These are phyloP conservation scores for Brachyptera putata DNA, from an alignment of 2,888 invertebrate genomes.

Conservation along the genomic window DNA sequence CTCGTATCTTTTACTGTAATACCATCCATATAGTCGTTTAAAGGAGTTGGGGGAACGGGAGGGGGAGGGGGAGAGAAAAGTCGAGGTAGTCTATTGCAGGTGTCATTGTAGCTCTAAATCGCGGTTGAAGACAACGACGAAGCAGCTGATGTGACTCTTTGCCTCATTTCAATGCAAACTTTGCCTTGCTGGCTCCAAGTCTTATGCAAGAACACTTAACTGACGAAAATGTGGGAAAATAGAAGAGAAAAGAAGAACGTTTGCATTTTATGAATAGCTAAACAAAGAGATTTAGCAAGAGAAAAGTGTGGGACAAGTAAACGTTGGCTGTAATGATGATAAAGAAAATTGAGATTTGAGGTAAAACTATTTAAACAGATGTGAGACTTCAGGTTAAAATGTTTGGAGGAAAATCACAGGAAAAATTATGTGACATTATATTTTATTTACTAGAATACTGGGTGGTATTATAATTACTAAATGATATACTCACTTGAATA, in stretches of 20 bases:
- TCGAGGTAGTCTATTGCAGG: slow-evolving; percentile 16
- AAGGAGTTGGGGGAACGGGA: not conserved
- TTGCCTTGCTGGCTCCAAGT: too few species aligned
- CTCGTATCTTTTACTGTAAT: slow-evolving; percentile 25
- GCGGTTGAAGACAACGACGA: slow-evolving; percentile 2
- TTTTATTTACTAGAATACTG: too few species aligned
- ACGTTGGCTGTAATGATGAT: too few species aligned
- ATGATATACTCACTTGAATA: too few species aligned
- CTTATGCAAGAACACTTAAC: too few species aligned
- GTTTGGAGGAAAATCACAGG: too few species aligned
- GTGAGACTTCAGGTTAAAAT: too few species aligned
- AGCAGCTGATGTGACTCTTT: not conserved
- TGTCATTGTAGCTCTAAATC: slow-evolving; percentile 8
- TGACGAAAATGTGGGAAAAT: slow-evolving; percentile 17
- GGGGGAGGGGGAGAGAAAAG: not conserved
- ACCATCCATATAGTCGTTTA: slow-evolving; percentile 13
- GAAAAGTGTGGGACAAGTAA: slow-evolving; percentile 20
- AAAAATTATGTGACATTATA: too few species aligned
- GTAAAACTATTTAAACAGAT: slow-evolving; percentile 5
- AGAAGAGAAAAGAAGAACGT: slow-evolving; percentile 26
- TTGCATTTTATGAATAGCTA: slow-evolving; percentile 33
- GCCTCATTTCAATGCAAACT: too few species aligned
- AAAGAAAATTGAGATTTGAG: not conserved
- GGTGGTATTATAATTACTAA: too few species aligned
- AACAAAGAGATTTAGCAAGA: slow-evolving; percentile 13